Evolutionary conservation across 2,888 invertebrate genomes (phyloP).

Genomic region (Baccha elongata): DNA sequence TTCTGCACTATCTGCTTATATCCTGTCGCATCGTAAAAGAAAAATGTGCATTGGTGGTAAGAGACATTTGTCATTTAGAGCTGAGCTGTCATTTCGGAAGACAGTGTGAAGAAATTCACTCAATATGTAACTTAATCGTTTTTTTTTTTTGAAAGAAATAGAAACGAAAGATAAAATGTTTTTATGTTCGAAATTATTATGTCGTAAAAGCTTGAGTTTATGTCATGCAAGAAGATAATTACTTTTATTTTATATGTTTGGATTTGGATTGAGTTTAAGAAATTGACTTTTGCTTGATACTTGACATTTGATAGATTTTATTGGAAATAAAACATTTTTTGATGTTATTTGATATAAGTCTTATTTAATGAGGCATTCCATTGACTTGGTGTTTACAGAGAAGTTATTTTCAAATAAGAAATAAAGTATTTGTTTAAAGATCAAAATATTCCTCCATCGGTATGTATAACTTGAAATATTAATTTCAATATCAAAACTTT

Average conservation of each 20-base stretch:
- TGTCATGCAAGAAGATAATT: background rate
- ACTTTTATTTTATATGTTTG: background rate
- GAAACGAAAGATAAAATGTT: background rate
- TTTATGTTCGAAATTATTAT: background rate
- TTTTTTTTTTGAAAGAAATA: background rate
- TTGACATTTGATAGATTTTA: too few species aligned
- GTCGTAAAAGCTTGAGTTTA: background rate
- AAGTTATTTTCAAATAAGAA: background rate
- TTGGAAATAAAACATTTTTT: too few species aligned
- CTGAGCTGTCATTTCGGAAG: background rate
- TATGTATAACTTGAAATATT: background rate
- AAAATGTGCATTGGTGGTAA: background rate
- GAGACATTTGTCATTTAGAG: slow-evolving; percentile 9
- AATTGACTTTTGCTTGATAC: too few species aligned
- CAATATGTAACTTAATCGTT: slow-evolving; percentile 2
- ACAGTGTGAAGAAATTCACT: background rate
- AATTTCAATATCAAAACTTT: background rate
- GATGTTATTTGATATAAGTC: too few species aligned
- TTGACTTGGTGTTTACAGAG: too few species aligned
- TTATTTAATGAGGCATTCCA: too few species aligned
- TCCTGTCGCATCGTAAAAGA: slow-evolving; percentile 3
- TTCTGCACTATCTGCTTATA: background rate
- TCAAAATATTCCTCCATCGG: background rate
- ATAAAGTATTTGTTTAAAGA: background rate
- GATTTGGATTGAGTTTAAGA: too few species aligned